Conservation (phyloP, 2,888 invertebrate genomes). For the Nymphalis c-album region DNA sequence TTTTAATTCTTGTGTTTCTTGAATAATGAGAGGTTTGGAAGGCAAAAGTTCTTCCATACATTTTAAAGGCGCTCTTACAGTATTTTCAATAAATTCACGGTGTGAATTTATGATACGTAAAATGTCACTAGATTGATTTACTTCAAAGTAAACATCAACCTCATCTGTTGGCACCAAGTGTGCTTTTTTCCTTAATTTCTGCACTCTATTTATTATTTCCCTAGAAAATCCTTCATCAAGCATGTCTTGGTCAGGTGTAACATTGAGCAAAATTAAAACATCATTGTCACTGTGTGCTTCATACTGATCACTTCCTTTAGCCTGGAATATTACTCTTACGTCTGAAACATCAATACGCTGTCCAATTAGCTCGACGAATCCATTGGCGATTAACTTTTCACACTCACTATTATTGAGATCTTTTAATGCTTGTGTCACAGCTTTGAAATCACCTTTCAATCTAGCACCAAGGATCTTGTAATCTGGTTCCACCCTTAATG, state of each 20-base stretch:
- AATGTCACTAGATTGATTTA: slow-evolving; percentile 83
- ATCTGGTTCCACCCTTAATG: slow-evolving; percentile 95
- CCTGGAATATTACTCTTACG: slow-evolving; percentile 90
- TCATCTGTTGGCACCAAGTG: slow-evolving; percentile 95
- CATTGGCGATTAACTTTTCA: slow-evolving; percentile 86
- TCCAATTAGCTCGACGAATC: slow-evolving; percentile 87
- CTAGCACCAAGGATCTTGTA: slow-evolving; percentile 94
- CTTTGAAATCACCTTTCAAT: slow-evolving; percentile 94
- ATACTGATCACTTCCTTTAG: slow-evolving; percentile 86
- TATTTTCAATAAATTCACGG: slow-evolving; percentile 88
- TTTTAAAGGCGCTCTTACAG: slow-evolving; percentile 90
- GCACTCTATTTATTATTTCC: slow-evolving; percentile 97
- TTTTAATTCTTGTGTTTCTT: slow-evolving; percentile 88
- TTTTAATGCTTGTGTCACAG: slow-evolving; percentile 91
- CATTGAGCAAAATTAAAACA: slow-evolving; percentile 93
- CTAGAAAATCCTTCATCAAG: slow-evolving; percentile 96
- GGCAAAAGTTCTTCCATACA: slow-evolving; percentile 73
- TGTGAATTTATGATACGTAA: slow-evolving; percentile 86
- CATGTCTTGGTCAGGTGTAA: slow-evolving; percentile 93
- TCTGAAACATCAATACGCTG: slow-evolving; percentile 90
- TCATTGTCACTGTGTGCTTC: slow-evolving; percentile 95
- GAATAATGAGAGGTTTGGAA: slow-evolving; percentile 81
- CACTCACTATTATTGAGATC: slow-evolving; percentile 89
- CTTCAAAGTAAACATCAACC: slow-evolving; percentile 89
- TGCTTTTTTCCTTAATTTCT: slow-evolving; percentile 97